Evolutionary conservation across 2,888 invertebrate genomes (phyloP).

Genomic region (Girardia tigrina): DNA sequence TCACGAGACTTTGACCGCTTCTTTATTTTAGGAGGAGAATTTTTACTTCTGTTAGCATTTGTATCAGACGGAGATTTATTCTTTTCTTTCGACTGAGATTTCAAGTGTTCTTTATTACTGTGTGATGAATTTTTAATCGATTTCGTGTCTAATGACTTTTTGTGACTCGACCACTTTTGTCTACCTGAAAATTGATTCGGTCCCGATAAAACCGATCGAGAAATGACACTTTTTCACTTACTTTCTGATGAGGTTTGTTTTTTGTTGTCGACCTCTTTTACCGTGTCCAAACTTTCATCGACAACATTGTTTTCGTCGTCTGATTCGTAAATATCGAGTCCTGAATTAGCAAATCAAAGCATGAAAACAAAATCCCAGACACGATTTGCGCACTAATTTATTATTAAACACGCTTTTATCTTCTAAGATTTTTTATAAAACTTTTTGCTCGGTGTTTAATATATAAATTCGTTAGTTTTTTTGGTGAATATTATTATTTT

Average conservation of each 20-base stretch:
- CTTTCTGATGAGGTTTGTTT: background rate
- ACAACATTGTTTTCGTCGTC: background rate
- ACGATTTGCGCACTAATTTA: too few species aligned
- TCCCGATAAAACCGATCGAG: background rate
- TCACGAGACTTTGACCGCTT: background rate
- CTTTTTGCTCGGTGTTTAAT: too few species aligned
- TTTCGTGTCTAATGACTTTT: background rate
- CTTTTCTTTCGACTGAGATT: background rate
- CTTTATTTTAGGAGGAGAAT: background rate
- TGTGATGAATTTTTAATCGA: background rate
- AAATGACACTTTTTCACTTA: too few species aligned
- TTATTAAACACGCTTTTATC: too few species aligned
- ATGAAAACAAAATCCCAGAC: too few species aligned
- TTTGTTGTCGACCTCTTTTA: too few species aligned
- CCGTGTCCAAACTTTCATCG: background rate
- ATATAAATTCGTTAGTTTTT: too few species aligned
- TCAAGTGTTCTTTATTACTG: background rate
- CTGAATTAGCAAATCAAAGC: too few species aligned
- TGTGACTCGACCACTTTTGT: background rate
- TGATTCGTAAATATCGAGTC: background rate
- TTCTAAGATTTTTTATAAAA: too few species aligned
- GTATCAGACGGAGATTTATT: constrained; percentile 4
- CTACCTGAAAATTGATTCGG: background rate
- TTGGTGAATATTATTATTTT: too few species aligned
- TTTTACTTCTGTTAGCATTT: background rate